phyloP scores from a whole-genome alignment of 2,797 vertebrate genomes.

The Euthynnus affinis region DNA sequence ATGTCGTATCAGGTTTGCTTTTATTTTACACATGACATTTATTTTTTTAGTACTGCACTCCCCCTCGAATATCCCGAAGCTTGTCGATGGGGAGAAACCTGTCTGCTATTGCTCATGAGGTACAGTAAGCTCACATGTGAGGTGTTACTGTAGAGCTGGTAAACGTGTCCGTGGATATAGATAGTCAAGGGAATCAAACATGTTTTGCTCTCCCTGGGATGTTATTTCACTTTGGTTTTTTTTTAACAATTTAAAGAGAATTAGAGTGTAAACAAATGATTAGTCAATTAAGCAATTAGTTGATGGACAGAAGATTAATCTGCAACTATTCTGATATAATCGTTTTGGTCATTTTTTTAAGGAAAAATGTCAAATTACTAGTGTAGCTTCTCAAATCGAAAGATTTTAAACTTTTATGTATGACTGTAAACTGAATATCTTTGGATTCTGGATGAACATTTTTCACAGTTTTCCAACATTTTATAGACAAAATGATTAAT shows the following conservation, averaged over 20 bases:
- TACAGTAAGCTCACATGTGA: conserved; percentile 43
- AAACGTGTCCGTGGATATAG: conserved; percentile 8
- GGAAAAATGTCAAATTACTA: too few relatives aligned
- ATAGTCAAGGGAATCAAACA: not conserved
- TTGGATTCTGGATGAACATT: too few relatives aligned
- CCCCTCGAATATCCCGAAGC: conserved; percentile 79
- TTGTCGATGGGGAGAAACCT: conserved; percentile 83
- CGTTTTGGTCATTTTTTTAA: too few relatives aligned
- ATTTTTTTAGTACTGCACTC: conserved; percentile 80
- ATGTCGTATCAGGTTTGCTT: conserved; percentile 45
- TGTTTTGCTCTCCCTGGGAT: not conserved
- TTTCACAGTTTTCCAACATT: too few relatives aligned
- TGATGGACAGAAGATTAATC: not conserved
- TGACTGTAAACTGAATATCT: too few relatives aligned
- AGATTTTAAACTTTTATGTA: too few relatives aligned
- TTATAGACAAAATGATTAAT: too few relatives aligned
- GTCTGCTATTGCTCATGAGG: conserved; percentile 81
- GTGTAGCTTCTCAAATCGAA: too few relatives aligned
- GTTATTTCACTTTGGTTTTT: not conserved
- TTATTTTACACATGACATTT: conserved; percentile 53
- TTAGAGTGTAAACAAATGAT: not conserved
- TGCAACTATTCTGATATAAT: not conserved
- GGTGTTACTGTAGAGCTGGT: conserved; percentile 12
- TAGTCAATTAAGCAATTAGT: not conserved
- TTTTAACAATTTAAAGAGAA: not conserved